A percentile compares a stretch with the other conserved stretches of the same genome.
These are phyloP conservation scores for Agrotis ipsilon DNA, from an alignment of 2,888 invertebrate genomes.

Conservation along the genomic window DNA sequence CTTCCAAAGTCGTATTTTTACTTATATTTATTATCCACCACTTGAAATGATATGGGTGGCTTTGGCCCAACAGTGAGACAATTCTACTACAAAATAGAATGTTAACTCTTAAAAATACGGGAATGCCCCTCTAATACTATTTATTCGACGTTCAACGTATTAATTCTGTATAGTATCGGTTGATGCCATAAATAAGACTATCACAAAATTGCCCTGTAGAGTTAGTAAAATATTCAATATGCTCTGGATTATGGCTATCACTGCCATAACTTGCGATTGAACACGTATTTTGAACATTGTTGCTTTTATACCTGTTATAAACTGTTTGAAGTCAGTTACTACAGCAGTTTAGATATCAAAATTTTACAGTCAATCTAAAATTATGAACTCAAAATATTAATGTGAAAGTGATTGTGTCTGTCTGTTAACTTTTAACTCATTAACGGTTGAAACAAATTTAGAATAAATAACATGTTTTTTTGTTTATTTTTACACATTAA, in stretches of 20 bases:
- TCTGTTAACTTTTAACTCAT: too few species aligned
- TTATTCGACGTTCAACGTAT: neutral
- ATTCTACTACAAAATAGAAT: too few species aligned
- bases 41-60: too few species aligned
- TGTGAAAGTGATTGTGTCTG: too few species aligned
- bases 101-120: neutral
- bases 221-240: constrained; percentile 41
- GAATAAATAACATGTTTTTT: too few species aligned
- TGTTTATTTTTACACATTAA: too few species aligned
- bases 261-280: constrained; percentile 33
- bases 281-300: constrained; percentile 19
- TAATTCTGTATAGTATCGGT: neutral
- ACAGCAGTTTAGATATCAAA: neutral
- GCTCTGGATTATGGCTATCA: constrained; percentile 33
- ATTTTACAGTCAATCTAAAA: neutral
- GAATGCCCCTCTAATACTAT: neutral
- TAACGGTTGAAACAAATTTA: too few species aligned
- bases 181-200: constrained; percentile 12
- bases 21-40: too few species aligned
- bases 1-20: too few species aligned
- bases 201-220: constrained; percentile 32
- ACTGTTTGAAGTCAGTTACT: neutral
- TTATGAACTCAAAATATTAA: neutral
- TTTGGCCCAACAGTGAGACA: too few species aligned
- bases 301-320: constrained; percentile 1